These are phyloP conservation scores for Asteroscopus sphinx DNA, from an alignment of 2,888 invertebrate genomes.

Conservation along the genomic window DNA sequence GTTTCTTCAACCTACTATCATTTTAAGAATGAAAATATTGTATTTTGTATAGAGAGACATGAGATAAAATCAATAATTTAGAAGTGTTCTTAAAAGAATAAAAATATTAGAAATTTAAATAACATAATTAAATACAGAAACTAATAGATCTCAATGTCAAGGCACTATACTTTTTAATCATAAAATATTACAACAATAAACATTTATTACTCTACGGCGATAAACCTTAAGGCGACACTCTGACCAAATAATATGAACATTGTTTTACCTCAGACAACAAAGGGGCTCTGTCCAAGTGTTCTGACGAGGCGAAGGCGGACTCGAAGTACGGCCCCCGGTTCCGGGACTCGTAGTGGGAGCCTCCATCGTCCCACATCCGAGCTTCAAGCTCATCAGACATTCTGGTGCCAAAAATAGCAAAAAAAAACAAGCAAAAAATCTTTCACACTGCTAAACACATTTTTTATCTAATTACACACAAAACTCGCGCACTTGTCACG, in stretches of 20 bases:
- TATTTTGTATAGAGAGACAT: too few relatives aligned
- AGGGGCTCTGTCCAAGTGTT: conserved; percentile 84
- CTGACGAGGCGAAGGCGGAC: conserved; percentile 83
- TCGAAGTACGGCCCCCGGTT: conserved; percentile 80
- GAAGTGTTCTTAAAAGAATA: too few relatives aligned
- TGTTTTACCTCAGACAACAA: conserved; percentile 82
- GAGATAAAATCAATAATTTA: too few relatives aligned
- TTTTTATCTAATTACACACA: conserved; percentile 37
- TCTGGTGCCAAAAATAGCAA: conserved; percentile 78
- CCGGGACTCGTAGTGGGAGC: conserved; percentile 79
- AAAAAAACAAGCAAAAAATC: conserved; percentile 51
- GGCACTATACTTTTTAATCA: background rate
- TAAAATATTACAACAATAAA: conserved; percentile 18
- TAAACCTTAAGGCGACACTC: too few relatives aligned
- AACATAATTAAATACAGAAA: background rate
- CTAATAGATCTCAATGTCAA: background rate
- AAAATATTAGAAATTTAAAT: too few relatives aligned
- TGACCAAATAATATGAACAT: conserved; percentile 28
- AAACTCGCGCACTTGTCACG: conserved; percentile 33
- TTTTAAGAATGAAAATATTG: too few relatives aligned
- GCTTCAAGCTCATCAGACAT: conserved; percentile 88
- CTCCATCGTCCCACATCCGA: conserved; percentile 86
- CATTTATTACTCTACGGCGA: conserved; percentile 1
- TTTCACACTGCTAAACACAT: conserved; percentile 63
- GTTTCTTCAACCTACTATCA: too few relatives aligned